phyloP scores from a whole-genome alignment of 2,888 invertebrate genomes.

The Brenthis ino region DNA sequence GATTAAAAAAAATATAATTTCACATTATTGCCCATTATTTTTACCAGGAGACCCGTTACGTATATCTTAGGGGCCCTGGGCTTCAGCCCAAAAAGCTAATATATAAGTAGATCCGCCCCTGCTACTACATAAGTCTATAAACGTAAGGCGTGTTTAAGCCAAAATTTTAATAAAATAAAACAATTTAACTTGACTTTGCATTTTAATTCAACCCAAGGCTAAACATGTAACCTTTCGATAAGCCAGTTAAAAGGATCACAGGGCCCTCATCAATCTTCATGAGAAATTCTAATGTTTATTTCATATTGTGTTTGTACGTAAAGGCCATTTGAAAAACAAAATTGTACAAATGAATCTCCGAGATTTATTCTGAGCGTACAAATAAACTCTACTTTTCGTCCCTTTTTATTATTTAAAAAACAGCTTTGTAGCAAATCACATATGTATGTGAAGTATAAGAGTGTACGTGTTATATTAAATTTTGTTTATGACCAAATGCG shows the following conservation, averaged over 20 bases:
- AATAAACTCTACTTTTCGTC: conserved; percentile 52
- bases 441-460: not conserved
- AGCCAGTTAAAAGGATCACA: conserved; percentile 24
- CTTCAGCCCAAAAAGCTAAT: no score
- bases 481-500: not conserved
- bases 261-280: conserved; percentile 36
- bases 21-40: no score
- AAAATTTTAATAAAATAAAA: not conserved
- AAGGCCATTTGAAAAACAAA: conserved; percentile 46
- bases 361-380: conserved; percentile 59
- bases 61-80: no score
- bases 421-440: conserved; percentile 36
- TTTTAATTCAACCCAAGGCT: conserved; percentile 22
- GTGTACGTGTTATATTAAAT: not conserved
- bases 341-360: conserved; percentile 54
- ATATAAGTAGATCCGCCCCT: no score
- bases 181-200: not conserved
- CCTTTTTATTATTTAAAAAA: conserved; percentile 59
- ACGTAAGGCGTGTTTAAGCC: not conserved
- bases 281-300: conserved; percentile 35
- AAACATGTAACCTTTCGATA: conserved; percentile 27
- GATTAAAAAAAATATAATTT: no score
- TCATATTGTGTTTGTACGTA: conserved; percentile 36
- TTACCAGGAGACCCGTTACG: no score
- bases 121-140: not conserved